Evolutionary conservation across 2,113 vertebrate species (phyloP).

Genomic region (Salvelinus sp.): DNA sequence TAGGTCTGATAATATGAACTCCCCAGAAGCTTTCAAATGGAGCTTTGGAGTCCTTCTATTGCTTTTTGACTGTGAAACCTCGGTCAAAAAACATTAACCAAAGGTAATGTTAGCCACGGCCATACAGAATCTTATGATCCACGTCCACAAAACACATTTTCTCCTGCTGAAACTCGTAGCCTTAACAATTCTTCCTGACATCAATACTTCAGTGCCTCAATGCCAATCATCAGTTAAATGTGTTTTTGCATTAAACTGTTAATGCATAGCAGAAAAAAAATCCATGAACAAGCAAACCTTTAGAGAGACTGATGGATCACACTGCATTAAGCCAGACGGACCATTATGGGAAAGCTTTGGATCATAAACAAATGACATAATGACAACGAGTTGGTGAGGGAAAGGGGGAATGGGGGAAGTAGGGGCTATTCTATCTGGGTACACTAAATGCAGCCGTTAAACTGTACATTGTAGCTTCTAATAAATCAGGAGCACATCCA

Average conservation of each 20-base stretch:
- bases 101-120: constrained; percentile 24
- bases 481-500: constrained; percentile 52
- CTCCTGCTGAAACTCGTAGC: constrained; percentile 46
- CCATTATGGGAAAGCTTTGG: constrained; percentile 59
- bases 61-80: constrained; percentile 10
- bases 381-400: constrained; percentile 49
- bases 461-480: constrained; percentile 13
- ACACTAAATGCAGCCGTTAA: constrained; percentile 55
- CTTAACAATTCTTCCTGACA: neutral
- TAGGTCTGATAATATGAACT: constrained; percentile 13
- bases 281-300: constrained; percentile 53
- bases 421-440: constrained; percentile 45
- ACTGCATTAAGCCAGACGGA: constrained; percentile 53
- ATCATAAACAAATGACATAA: constrained; percentile 71
- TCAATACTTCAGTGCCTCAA: constrained; percentile 45
- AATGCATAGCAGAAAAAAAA: constrained; percentile 47
- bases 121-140: constrained; percentile 31
- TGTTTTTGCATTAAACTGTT: constrained; percentile 36
- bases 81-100: constrained; percentile 21
- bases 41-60: constrained; percentile 5
- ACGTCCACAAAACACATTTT: constrained; percentile 33
- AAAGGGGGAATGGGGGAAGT: constrained; percentile 34
- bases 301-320: constrained; percentile 60
- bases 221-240: constrained; percentile 58
- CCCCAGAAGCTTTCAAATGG: constrained; percentile 12